Conservation (phyloP, 2,888 invertebrate species). For the Drosophila nr. perissopoda region DNA sequence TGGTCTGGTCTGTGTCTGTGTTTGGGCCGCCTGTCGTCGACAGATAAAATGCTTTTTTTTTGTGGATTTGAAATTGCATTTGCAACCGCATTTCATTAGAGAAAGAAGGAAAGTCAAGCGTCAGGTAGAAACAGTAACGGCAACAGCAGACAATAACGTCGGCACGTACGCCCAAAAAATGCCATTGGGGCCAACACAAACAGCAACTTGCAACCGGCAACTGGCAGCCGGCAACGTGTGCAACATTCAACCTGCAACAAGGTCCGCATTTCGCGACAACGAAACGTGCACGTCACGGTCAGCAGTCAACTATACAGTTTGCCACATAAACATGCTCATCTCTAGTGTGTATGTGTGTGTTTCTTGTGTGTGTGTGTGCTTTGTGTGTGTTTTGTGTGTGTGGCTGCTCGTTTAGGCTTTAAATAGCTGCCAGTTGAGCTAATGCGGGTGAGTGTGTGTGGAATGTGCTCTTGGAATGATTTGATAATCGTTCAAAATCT, state of each 20-base stretch:
- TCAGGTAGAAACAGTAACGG: conserved; percentile 58
- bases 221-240: conserved; percentile 20
- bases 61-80: conserved; percentile 78
- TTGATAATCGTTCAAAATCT: conserved; percentile 40
- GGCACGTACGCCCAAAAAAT: conserved; percentile 56
- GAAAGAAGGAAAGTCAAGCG: conserved; percentile 77
- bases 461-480: conserved; percentile 22
- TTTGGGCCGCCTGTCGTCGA: conserved; percentile 68
- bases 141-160: conserved; percentile 35
- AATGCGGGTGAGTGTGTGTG: conserved; percentile 28
- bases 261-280: conserved; percentile 61
- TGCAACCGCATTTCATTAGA: conserved; percentile 78
- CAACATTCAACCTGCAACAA: conserved; percentile 55
- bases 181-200: conserved; percentile 33
- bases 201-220: conserved; percentile 34
- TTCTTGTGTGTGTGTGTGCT: background rate
- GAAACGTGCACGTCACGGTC: conserved; percentile 69
- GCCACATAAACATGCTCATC: conserved; percentile 51
- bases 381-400: conserved; percentile 9
- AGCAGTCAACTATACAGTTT: conserved; percentile 55
- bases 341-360: conserved; percentile 1
- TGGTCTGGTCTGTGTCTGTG: conserved; percentile 35
- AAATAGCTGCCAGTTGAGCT: conserved; percentile 44
- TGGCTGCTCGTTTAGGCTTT: conserved; percentile 47
- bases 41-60: conserved; percentile 69